phyloP scores from a whole-genome alignment of 64 coral and sea anemone species.

The Pocillopora damicornis region DNA sequence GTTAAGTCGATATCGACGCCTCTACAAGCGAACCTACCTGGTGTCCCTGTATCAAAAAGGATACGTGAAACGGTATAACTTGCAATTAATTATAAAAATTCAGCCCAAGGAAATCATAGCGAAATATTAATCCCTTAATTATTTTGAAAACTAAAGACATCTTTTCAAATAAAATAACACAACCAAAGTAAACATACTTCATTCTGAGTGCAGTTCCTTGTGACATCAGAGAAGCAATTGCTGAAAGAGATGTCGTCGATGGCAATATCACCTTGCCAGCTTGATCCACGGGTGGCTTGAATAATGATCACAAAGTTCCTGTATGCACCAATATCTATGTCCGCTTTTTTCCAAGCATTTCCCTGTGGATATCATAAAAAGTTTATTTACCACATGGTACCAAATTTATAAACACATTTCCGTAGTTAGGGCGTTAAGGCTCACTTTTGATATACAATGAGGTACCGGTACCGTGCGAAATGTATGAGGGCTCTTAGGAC shows the following conservation, averaged over 20 bases:
- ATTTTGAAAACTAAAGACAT: not conserved
- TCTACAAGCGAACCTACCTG: too few relatives aligned
- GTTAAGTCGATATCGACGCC: too few relatives aligned
- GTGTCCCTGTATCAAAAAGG: too few relatives aligned
- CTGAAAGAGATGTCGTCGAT: slow-evolving; percentile 85
- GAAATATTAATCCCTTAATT: too few relatives aligned
- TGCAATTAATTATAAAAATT: too few relatives aligned
- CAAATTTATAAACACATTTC: not conserved
- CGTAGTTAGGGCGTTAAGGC: not conserved
- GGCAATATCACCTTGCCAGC: slow-evolving; percentile 77
- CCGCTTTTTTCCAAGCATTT: slow-evolving; percentile 65
- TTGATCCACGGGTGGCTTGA: slow-evolving; percentile 69
- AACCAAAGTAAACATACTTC: slow-evolving; percentile 20
- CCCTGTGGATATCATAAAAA: slow-evolving; percentile 31
- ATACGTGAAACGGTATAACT: too few relatives aligned
- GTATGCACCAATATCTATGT: slow-evolving; percentile 53
- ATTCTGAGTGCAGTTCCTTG: slow-evolving; percentile 64
- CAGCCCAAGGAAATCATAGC: too few relatives aligned
- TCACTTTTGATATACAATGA: not conserved
- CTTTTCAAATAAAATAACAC: not conserved
- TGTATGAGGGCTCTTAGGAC: too few relatives aligned
- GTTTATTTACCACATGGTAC: too few relatives aligned
- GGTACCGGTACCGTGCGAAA: too few relatives aligned
- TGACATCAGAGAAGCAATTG: slow-evolving; percentile 65
- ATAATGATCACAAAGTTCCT: slow-evolving; percentile 92